Evolutionary conservation across 2,113 vertebrate genomes (phyloP).

Genomic region (Pholis gunnellus): DNA sequence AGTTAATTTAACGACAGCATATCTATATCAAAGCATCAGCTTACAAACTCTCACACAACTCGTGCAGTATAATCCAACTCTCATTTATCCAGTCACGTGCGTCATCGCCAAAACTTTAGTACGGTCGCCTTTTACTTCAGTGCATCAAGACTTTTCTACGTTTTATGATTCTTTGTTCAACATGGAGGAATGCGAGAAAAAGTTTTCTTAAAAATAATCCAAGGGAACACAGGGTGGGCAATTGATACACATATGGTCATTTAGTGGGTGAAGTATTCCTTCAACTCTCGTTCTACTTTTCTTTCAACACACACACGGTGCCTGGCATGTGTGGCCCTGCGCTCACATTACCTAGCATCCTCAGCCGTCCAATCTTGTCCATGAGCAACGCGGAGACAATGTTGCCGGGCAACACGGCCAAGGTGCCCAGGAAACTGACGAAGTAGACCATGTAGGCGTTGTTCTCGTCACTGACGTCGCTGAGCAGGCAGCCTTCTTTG

Average conservation of each 20-base stretch:
- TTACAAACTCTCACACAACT: too few relatives aligned
- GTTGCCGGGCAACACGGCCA: constrained; percentile 96
- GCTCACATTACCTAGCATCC: constrained; percentile 91
- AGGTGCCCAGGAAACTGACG: constrained; percentile 95
- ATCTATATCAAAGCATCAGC: too few relatives aligned
- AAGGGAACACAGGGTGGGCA: neutral
- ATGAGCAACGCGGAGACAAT: constrained; percentile 97
- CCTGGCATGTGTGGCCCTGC: neutral
- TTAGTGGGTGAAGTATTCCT: neutral
- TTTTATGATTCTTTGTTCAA: too few relatives aligned
- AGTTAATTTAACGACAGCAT: too few relatives aligned
- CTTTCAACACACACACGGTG: neutral
- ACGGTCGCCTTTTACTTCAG: too few relatives aligned
- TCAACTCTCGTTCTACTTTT: neutral
- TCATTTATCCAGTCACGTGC: too few relatives aligned
- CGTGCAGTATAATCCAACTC: too few relatives aligned
- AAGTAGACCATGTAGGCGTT: constrained; percentile 99
- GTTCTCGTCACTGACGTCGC: constrained; percentile 93
- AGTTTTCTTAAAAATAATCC: neutral
- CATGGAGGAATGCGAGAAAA: too few relatives aligned
- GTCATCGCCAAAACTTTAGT: too few relatives aligned
- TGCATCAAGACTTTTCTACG: too few relatives aligned
- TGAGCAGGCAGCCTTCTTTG: constrained; percentile 95
- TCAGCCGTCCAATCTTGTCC: constrained; percentile 97
- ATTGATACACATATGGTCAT: neutral